Evolutionary conservation across 2,888 invertebrate species (phyloP).

Genomic region (Stictocephala bisonia): DNA sequence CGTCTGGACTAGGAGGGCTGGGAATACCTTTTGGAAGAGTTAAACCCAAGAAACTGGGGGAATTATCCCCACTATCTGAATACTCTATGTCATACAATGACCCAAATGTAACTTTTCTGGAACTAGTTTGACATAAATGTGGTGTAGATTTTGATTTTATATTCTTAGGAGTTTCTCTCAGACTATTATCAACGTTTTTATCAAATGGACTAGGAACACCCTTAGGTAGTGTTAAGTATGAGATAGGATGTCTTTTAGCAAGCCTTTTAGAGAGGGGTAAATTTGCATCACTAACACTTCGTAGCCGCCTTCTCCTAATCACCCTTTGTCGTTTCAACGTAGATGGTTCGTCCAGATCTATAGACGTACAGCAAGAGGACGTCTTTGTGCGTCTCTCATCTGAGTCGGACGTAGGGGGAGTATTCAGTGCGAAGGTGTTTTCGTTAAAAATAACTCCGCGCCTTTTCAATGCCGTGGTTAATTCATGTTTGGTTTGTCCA

Average conservation of each 20-base stretch:
- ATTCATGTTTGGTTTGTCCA: not conserved
- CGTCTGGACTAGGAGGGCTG: slow-evolving; percentile 67
- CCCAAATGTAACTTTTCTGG: slow-evolving; percentile 66
- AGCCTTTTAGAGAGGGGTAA: slow-evolving; percentile 36
- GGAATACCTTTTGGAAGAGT: slow-evolving; percentile 59
- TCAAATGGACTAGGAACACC: slow-evolving; percentile 63
- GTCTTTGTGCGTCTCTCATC: slow-evolving; percentile 46
- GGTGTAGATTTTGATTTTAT: slow-evolving; percentile 31
- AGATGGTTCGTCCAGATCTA: slow-evolving; percentile 54
- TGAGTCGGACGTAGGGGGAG: slow-evolving; percentile 50
- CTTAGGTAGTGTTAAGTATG: slow-evolving; percentile 62
- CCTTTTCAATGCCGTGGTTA: slow-evolving; percentile 45
- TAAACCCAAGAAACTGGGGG: slow-evolving; percentile 34
- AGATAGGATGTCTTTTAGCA: slow-evolving; percentile 48
- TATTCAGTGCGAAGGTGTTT: slow-evolving; percentile 50
- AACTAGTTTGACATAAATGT: slow-evolving; percentile 46
- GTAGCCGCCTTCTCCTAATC: slow-evolving; percentile 48
- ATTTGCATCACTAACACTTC: slow-evolving; percentile 40
- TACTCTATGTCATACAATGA: slow-evolving; percentile 66
- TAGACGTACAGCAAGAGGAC: slow-evolving; percentile 48
- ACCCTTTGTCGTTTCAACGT: slow-evolving; percentile 55
- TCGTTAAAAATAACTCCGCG: slow-evolving; percentile 53
- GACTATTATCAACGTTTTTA: slow-evolving; percentile 39
- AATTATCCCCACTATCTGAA: slow-evolving; percentile 11
- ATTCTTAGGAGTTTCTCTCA: slow-evolving; percentile 15